Base-by-base conservation (phyloP, 2,113 vertebrate species). In the Antigone vipio region DNA sequence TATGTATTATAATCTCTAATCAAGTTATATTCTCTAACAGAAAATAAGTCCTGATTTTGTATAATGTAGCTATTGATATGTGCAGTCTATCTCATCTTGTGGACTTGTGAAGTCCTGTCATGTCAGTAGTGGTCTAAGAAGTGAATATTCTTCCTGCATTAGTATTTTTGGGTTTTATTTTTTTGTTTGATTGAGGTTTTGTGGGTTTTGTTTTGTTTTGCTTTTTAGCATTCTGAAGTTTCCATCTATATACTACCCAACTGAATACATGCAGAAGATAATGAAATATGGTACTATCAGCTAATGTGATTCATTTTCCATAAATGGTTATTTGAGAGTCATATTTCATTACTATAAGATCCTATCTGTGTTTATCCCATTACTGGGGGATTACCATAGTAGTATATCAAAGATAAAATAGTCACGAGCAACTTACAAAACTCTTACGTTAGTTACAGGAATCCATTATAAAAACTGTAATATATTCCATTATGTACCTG, bases 281-380 rank as follows among this genome's bases (percentile, higher is more conserved):
- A 92, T 58, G 56, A 91, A 93, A 89, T 68, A 87, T 4, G 9
- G 20, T 59, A 55, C 27, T 71, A 66, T 87, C 69, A 92, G 44
- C n/a, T 56, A 47, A 59, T 71, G 32, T 62, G 89, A 91, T 90
- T 93, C 27, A 95, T 86, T 93, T 94, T 60, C 56, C 59, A 68
- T 64, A 69, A 63, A 81, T 32, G 21, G 49, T 77, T 94, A 92
- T 79, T 86, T 30, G 52, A 92, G 83, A 91, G 52, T 21, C 62
- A 7, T 87, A 95, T 94, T 96, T 97, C 82, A 83, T 50, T 16
- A 49, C 40, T 83, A 3, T 44, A 80, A 93, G 84, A 95, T 68
- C 55, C 49, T 85, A 72, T 53, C 91, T 95, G 59, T 90, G 58
- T 53, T 96, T 83, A 93, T 93, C 44, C 69, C 63, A 93, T 85